Conservation (phyloP, 2,888 invertebrate genomes). For the Ctena decussata region DNA sequence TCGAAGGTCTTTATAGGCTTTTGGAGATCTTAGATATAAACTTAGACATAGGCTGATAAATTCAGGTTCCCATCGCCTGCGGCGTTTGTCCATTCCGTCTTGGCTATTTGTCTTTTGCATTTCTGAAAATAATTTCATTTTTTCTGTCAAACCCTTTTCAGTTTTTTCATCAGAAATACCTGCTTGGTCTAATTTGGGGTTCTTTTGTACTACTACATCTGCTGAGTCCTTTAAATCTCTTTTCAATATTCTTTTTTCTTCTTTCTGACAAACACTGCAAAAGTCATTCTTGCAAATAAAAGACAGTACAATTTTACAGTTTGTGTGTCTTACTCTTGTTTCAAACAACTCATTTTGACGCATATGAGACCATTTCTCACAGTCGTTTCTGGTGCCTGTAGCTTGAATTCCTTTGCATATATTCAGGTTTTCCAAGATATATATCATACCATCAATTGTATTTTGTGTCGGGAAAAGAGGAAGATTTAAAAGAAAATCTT, state of each 20-base stretch:
- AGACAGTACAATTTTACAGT: background rate
- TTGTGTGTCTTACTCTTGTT: background rate
- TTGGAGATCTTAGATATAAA: slow-evolving; percentile 7
- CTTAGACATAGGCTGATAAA: slow-evolving; percentile 14
- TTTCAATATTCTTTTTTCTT: background rate
- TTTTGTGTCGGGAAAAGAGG: background rate
- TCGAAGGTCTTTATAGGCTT: slow-evolving; percentile 2
- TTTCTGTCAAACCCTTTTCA: background rate
- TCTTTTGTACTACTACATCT: background rate
- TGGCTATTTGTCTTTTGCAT: background rate
- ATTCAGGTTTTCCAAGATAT: background rate
- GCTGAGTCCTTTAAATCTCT: background rate
- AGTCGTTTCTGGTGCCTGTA: background rate
- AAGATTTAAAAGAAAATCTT: background rate
- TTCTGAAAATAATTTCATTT: background rate
- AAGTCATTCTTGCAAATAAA: background rate
- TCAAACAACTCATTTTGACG: background rate
- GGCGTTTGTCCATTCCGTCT: background rate
- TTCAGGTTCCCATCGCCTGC: slow-evolving; percentile 2
- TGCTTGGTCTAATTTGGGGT: no score
- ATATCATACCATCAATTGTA: background rate
- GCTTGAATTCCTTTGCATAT: background rate
- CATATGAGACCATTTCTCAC: background rate
- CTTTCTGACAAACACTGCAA: background rate
- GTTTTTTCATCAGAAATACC: background rate